Evolutionary conservation across 2,113 vertebrate species (phyloP), one percentile per base, ranked within the genome.

Genomic region (Spilogale gracilis): DNA sequence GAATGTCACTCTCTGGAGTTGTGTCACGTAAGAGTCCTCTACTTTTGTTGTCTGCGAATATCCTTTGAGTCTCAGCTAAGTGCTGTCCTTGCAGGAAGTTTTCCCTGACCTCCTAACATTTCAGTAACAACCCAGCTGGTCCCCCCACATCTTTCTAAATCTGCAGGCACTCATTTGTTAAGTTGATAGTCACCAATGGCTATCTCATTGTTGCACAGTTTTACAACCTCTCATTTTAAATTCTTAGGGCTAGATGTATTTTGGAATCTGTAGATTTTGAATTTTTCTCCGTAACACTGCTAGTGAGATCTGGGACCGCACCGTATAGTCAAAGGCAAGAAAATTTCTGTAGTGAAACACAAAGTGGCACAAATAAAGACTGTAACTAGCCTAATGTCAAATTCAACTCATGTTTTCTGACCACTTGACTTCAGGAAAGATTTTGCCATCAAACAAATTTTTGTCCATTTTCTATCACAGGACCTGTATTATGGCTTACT

Each of bases 221-320:
- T n/a, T 85, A 4, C 48, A 90, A 78, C 38, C 23, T 90, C 74
- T 76, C 94, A 61, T 65, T 50, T 81, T 76, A 91, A 65, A 89
- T 14, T 76, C 32, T 84, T 63, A 17, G 48, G 17, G 20, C 12
- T 13, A 56, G 1, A 25, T 58, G 8, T 56, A 27, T 69, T 95
- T 96, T 91, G 32, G 25, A 93, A 63, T 20, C 52, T 79, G 13
- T 69, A 56, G 21, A 61, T n/a, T 87, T 80, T 18, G 5, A 11
- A 45, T 18, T 84, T 83, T 73, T 52, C 13, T 65, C 65, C 20
- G 4, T 56, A 69, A 67, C 0, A 56, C 1, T 69, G 12, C 50
- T 71, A 38, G 21, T 56, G 27, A 96, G 23, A 65, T 61, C 16
- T 69, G 12, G 12, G 48, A 9, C 25, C 60, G 32, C 12, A 79